Base-by-base conservation (phyloP, 2,113 vertebrate species). In the Phalacrocorax carbo region DNA sequence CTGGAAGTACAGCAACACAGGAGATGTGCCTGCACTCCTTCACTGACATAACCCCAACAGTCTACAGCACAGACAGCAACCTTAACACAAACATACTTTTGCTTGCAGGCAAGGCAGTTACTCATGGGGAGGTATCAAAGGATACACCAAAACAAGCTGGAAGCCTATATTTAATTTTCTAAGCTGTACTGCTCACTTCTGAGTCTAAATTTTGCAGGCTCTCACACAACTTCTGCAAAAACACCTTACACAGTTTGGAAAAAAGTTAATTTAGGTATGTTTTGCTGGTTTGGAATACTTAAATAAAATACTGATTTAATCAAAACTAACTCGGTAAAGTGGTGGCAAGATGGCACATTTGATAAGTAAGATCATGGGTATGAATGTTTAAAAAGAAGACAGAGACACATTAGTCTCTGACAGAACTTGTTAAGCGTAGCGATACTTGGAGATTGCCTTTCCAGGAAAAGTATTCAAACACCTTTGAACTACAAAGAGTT, bases 401-500 rank as follows among this genome's bases (percentile, higher is more conserved):
- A 40, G 0, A 72, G 54, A 61, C 40, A 34, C 6, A 48, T 60
- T 29, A 40, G 38, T 38, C 38, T 38, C 42, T 81, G 48, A 64
- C 51, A 69, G 65, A 94, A 86, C 25, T 71, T 57, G 18, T 69
- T 23, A n/a, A 75, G 38, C 13, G 4, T 51, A 86, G 69, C 1
- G 1, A n/a, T 68, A 82, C 54, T 86, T 88, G 42, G 49, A 93
- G 65, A 92, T 32, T 72, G 38, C 20, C 44, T 84, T 91, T 58
- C 65, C 27, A 64, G 71, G 69, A 81, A 82, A 71, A 71, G 16
- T 64, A 75, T 70, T 79, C 30, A 51, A 92, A 86, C 13, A 29
- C 71, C 94, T 86, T 82, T 57, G 42, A 94, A 94, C 75, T 84
- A 82, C 52, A 85, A 86, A 86, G 79, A 82, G 20, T 62, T 91